Evolutionary conservation across 2,888 invertebrate species (phyloP), one percentile per base, ranked within the genome.

Genomic region (Copidosoma aretas): DNA sequence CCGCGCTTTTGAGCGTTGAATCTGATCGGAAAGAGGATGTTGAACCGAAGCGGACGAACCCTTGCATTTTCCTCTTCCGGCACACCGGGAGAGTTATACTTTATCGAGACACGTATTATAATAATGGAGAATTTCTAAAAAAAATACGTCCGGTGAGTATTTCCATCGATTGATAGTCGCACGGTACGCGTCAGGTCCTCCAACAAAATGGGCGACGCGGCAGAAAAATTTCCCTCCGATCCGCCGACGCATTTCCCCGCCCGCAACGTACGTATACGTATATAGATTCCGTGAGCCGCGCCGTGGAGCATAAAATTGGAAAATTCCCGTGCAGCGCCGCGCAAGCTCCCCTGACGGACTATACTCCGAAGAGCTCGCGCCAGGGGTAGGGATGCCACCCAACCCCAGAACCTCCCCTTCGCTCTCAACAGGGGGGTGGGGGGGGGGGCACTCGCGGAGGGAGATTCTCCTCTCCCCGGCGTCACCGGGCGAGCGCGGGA

Each of bases 221-320:
- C 32, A 32, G 32, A 32, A 32, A 32, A 32, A 60, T 24, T 19
- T 43, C 15, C 21, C 39, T 56, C 32, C 4, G 32, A 32, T 32
- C 32, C 32, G 32, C 32, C 32, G 32, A 32, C 32, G n/a, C n/a
- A 32, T 32, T 32, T 32, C 32, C 32, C 32, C 32, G 8, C 32
- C 32, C 32, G 32, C 8, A 8, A 8, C 32, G 32, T 32, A 8
- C 32, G 32, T 32, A 8, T 32, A 32, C 32, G 32, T 32, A 32
- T 32, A 8, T 46, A 14, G 1, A 25, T 60, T 60, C 17, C 39
- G 52, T 54, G 15, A 41, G 15, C 39, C 54, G 41, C 8, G 56
- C 21, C 58, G 25, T 58, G 59, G 10, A 51, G 70, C 59, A 66
- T 70, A 63, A 70, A 70, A 70, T 66, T 63, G 63, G 60, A 66